Base-by-base conservation (phyloP, 2,888 invertebrate species). In the Calameuta filiformis region DNA sequence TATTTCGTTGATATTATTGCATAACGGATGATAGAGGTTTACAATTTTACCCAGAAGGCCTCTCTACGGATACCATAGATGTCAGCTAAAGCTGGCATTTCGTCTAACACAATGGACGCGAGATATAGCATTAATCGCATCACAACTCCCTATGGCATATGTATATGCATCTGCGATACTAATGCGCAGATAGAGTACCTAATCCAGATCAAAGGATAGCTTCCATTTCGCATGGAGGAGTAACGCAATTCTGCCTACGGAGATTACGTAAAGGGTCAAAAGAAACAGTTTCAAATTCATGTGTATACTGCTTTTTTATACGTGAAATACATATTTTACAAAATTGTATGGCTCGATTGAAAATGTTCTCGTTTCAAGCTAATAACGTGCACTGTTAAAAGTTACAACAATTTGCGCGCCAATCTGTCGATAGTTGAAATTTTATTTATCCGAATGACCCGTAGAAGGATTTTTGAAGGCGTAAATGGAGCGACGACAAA, bases 91-190 rank as follows among this genome's bases (percentile, higher is more conserved):
- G 83, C 85, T 82, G 81, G 84, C 86, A 86, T 86, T 85, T 85
- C 84, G 84, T 85, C 84, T 83, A 78, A 82, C 81, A 85, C 84
- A 85, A 85, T 85, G 82, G 82, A 84, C 81, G 82, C 82, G 83
- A 84, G 81, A 84, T 86, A 87, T 86, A 88, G 87, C 87, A 85
- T 85, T 87, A 88, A 87, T 87, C 87, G 86, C 86, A 87, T 88
- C 85, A 87, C 83, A 85, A 84, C 84, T 81, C 84, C 82, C 82
- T 81, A 76, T 73, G 82, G 79, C 77, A 77, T 79, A 82, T 81
- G 75, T 83, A 82, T 81, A 76, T 83, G 80, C 77, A 83, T 79
- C 75, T 76, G 76, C 78, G 79, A 80, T 76, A 79, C 76, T 73
- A 68, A 75, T 81, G 76, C 79, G 71, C 80, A 74, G 79, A 81